These are phyloP conservation scores for Euschistus heros DNA, from an alignment of 1,140 invertebrate genomes.

Conservation along the genomic window DNA sequence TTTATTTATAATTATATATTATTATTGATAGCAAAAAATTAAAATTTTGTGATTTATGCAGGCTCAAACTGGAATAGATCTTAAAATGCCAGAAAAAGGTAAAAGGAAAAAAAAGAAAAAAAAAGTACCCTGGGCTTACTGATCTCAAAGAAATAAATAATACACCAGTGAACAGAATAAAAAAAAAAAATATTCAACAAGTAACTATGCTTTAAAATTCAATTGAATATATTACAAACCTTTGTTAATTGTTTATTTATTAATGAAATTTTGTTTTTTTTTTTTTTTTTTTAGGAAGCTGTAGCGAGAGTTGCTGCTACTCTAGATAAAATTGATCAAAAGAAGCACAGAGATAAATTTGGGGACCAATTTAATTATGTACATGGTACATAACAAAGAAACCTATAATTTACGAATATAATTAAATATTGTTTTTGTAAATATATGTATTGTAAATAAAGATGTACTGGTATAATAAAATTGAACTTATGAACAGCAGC, in stretches of 20 bases:
- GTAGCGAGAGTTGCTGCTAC: conserved; percentile 38
- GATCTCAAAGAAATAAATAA: conserved; percentile 27
- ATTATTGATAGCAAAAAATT: too few species aligned
- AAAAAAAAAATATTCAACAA: conserved; percentile 31
- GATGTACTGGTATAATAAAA: too few species aligned
- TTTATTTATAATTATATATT: too few species aligned
- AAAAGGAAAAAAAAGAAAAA: conserved; percentile 25
- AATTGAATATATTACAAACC: background rate
- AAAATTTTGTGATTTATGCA: conserved; percentile 13
- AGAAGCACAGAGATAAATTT: conserved; percentile 43
- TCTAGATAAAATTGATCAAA: conserved; percentile 38
- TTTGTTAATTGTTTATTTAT: conserved; percentile 31
- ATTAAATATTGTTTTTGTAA: too few species aligned
- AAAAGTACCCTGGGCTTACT: conserved; percentile 25
- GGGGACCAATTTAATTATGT: conserved; percentile 45
- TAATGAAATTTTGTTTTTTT: background rate
- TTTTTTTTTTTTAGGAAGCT: conserved; percentile 30
- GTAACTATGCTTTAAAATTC: conserved; percentile 16
- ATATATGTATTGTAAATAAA: too few species aligned
- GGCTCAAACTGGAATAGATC: conserved; percentile 29
- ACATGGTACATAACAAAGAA: conserved; percentile 15
- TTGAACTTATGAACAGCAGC: too few species aligned
- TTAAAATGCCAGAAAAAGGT: conserved; percentile 29
- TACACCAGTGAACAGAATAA: conserved; percentile 24
- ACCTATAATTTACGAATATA: too few species aligned